phyloP scores from a whole-genome alignment of 92 coral and sea anemone genomes.

The Porites evermanni region DNA sequence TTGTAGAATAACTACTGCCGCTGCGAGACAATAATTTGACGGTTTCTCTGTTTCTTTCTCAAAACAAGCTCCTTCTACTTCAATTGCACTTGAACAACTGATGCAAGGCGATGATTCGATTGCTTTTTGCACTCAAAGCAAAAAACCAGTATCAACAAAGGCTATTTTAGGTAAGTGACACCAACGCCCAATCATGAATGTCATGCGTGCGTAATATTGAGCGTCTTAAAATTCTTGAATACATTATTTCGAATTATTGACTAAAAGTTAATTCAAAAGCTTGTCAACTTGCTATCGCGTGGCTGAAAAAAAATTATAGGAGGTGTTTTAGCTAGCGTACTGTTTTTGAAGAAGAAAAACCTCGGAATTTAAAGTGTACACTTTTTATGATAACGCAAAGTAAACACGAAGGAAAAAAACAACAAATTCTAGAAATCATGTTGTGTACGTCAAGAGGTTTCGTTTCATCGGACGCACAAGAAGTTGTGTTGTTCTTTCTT shows the following conservation, averaged over 20 bases:
- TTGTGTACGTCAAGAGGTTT: neutral
- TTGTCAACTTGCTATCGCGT: neutral
- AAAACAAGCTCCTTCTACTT: slow-evolving; percentile 11
- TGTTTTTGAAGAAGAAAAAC: neutral
- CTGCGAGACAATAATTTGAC: neutral
- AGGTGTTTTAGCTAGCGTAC: neutral
- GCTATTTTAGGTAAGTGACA: slow-evolving; percentile 12
- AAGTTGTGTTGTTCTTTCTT: neutral
- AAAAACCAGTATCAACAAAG: neutral
- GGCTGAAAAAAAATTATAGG: neutral
- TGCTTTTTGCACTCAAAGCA: slow-evolving; percentile 8
- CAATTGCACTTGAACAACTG: slow-evolving; percentile 19
- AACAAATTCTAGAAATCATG: neutral
- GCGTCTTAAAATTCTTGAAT: neutral
- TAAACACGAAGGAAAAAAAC: too few species aligned
- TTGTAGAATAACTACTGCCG: neutral
- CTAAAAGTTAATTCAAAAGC: neutral
- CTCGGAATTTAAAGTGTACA: neutral
- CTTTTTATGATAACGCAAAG: neutral
- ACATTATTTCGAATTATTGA: neutral
- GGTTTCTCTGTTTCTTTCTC: neutral
- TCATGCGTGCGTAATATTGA: neutral
- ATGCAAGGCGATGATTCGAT: slow-evolving; percentile 4
- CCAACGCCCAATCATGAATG: neutral
- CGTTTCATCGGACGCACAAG: neutral